Evolutionary conservation across 2,797 vertebrate species (phyloP).

Genomic region (Craterocephalus amniculus): DNA sequence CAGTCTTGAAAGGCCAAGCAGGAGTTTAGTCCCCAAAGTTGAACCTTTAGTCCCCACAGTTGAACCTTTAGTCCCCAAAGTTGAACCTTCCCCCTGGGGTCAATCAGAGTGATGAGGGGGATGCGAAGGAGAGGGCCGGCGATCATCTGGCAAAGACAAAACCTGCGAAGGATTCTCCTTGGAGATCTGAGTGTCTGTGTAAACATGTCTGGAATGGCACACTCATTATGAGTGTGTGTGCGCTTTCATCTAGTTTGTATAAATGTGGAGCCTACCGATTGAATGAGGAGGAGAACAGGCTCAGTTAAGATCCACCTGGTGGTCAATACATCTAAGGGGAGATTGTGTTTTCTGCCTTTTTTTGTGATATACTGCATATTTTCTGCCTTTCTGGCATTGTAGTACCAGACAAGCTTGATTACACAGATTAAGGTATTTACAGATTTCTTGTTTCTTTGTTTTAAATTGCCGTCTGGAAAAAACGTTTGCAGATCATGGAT

Average conservation of each 20-base stretch:
- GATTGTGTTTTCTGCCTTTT: not conserved
- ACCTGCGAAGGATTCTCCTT: conserved; percentile 54
- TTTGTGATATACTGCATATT: conserved; percentile 22
- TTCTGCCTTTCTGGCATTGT: conserved; percentile 6
- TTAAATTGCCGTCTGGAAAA: not conserved
- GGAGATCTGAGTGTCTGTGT: conserved; percentile 68
- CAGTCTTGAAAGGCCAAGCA: conserved; percentile 58
- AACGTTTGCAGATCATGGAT: not conserved
- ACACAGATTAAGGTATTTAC: not conserved
- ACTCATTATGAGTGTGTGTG: conserved; percentile 28
- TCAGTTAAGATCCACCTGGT: not conserved
- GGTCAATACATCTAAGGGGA: not conserved
- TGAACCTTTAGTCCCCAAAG: conserved; percentile 65
- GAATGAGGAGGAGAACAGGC: conserved; percentile 9
- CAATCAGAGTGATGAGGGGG: conserved; percentile 46
- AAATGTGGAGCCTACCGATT: conserved; percentile 26
- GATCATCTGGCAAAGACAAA: conserved; percentile 51
- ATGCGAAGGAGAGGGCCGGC: conserved; percentile 20
- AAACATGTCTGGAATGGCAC: conserved; percentile 74
- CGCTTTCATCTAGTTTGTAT: conserved; percentile 29
- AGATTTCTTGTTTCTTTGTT: not conserved
- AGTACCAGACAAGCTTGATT: not conserved
- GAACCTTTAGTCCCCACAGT: too few species aligned
- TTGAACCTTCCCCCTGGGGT: conserved; percentile 61
- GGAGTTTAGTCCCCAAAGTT: conserved; percentile 61